A percentile compares a stretch with the other conserved stretches of the same genome.
Evolutionary conservation across 2,113 vertebrate genomes (phyloP).

Genomic region (Rhinichthys klamathensis): DNA sequence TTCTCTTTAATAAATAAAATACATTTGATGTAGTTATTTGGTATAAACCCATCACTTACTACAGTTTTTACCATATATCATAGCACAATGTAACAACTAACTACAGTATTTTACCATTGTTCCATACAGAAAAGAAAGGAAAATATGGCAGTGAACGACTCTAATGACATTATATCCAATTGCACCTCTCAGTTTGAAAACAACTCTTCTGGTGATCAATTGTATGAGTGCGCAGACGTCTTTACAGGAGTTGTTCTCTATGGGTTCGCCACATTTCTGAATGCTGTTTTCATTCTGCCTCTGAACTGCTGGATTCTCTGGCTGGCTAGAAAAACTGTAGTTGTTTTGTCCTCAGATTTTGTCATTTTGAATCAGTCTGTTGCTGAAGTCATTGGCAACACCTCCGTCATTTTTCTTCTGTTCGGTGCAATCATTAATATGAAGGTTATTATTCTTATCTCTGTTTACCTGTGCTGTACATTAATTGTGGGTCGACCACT

Average conservation of each 20-base stretch:
- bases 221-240: not conserved
- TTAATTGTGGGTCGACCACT: not conserved
- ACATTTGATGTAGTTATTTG: not conserved
- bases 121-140: not conserved
- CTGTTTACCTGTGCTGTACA: not conserved
- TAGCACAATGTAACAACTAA: not conserved
- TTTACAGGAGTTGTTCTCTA: not conserved
- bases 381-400: conserved; percentile 4
- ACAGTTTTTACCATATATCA: no score
- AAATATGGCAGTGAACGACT: not conserved
- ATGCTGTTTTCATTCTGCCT: not conserved
- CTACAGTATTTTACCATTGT: not conserved
- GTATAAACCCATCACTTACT: not conserved
- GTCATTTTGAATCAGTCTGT: not conserved
- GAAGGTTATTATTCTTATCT: not conserved
- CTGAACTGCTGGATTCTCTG: conserved; percentile 12
- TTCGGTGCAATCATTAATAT: not conserved
- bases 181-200: not conserved
- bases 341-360: not conserved
- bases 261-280: not conserved
- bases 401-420: not conserved
- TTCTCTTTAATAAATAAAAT: not conserved
- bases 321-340: not conserved
- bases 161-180: not conserved
- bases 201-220: not conserved